Conservation (phyloP, 2,888 invertebrate genomes). For the Meteorus cinctellus region DNA sequence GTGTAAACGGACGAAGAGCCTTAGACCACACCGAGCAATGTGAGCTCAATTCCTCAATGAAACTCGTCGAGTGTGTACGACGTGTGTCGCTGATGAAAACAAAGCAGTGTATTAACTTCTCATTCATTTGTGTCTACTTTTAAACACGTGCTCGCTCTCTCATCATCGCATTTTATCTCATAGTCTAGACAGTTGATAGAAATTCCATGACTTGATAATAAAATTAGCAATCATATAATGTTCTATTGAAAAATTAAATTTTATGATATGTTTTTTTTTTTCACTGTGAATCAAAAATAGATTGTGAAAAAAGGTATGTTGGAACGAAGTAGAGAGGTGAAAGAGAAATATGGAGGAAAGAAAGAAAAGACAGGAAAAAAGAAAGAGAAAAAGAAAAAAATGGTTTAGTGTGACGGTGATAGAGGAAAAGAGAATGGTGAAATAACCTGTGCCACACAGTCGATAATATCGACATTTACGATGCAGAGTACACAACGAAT, state of each 20-base stretch:
- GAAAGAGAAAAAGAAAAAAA: neutral
- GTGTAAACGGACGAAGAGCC: constrained; percentile 1
- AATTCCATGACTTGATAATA: constrained; percentile 1
- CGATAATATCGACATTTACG: constrained; percentile 30
- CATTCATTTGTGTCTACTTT: constrained; percentile 7
- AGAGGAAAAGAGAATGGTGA: constrained; percentile 4
- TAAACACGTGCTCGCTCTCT: neutral
- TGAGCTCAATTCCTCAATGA: neutral
- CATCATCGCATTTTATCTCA: neutral
- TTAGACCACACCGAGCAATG: neutral
- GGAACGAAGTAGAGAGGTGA: neutral
- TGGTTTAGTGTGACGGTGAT: neutral
- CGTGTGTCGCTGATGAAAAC: constrained; percentile 5
- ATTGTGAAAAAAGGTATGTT: neutral
- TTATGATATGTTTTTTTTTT: neutral
- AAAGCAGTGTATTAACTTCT: constrained; percentile 11
- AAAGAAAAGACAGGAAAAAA: neutral
- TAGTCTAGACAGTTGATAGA: neutral
- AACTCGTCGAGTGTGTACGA: constrained; percentile 3
- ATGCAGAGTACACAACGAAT: constrained; percentile 13
- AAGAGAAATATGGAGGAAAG: neutral
- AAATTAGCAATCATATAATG: neutral
- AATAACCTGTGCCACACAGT: constrained; percentile 5
- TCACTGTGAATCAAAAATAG: neutral
- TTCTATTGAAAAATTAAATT: neutral